Evolutionary conservation across 37 sponge, comb jelly and placozoan species (phyloP), one percentile per base, ranked within the genome.

Genomic region (Dysidea cf. avara): DNA sequence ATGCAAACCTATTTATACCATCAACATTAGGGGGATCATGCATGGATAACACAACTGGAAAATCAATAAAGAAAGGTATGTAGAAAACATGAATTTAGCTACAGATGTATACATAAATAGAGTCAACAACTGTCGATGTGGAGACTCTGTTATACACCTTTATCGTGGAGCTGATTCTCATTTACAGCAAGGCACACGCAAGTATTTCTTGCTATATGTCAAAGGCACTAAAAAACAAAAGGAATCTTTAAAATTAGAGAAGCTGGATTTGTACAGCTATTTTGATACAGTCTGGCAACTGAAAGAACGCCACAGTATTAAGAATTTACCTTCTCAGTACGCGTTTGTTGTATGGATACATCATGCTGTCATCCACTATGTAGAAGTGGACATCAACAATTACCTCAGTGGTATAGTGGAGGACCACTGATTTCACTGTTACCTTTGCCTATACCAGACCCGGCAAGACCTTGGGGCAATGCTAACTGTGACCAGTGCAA

Each of bases 61-160:
- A 9, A 53, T 80, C 1, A 54, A 80, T 32, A 22, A 46, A 31
- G 37, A 31, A 4, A 61, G 34, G 16, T 35, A 69, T 0, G 18
- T 3, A 30, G 22, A 71, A 1, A 81, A 81, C 34, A 25, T 81
- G 46, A 31, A 46, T 2, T 39, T 80, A 16, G 81, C 81, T 1
- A 81, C 52, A 39, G 54, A 49, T n/a, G 82, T 56, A 20, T 70
- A 80, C 61, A 71, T 81, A 20, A 38, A 34, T 38, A 31, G 82
- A 30, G 82, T 81, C 25, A 54, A 81, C 54, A 34, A 49, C 1
- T 55, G 66, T 37, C 66, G 56, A 28, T 81, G 82, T 72, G 82
- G 73, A n/a, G 67, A 81, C 3, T 53, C 82, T 1, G 30, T 7
- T 3, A 81, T 81, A n/a, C 56, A 81, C 13, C 60, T 81, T 11